Conservation (phyloP, 1,140 invertebrate species). For the Myzus persicae region DNA sequence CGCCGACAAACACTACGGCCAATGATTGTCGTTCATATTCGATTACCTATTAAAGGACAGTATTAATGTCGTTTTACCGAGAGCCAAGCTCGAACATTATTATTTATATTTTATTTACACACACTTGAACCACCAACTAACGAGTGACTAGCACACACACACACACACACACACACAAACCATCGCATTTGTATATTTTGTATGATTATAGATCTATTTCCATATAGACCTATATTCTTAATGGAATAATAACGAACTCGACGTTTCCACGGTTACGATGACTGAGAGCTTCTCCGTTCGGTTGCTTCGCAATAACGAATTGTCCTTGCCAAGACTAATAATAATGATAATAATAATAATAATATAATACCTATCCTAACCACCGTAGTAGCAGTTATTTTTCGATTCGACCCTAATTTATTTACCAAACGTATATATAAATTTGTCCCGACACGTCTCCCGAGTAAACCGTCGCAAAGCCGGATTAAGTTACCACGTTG, state of each 20-base stretch:
- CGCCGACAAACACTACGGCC: not conserved
- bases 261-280: not conserved
- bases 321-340: not conserved
- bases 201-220: not conserved
- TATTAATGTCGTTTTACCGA: not conserved
- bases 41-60: not conserved
- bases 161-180: not conserved
- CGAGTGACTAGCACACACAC: not conserved
- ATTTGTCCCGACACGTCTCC: conserved; percentile 38
- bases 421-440: conserved; percentile 31
- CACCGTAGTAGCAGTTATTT: conserved; percentile 2
- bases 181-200: not conserved
- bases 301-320: not conserved
- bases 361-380: not conserved
- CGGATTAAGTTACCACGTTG: not conserved
- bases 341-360: not conserved
- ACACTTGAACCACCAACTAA: not conserved
- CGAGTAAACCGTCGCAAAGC: conserved; percentile 14
- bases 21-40: conserved; percentile 2
- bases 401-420: conserved; percentile 37
- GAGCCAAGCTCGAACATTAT: not conserved
- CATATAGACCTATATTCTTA: not conserved
- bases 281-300: not conserved
- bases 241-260: not conserved
- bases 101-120: not conserved